phyloP scores from a whole-genome alignment of 2,113 vertebrate genomes.

The Amphiprion percula region DNA sequence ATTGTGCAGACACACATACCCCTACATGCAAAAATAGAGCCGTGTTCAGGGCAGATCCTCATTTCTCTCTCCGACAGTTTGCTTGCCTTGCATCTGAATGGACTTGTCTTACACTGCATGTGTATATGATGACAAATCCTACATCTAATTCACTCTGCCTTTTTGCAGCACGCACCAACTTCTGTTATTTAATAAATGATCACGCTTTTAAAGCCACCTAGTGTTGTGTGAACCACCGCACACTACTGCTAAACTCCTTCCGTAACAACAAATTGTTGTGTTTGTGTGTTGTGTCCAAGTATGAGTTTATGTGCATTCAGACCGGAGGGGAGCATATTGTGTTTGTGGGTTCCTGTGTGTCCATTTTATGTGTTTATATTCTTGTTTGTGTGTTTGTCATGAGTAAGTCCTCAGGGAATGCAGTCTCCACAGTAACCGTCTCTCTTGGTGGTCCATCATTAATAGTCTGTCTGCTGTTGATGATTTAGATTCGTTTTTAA shows the following conservation, averaged over 20 bases:
- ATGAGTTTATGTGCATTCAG: constrained; percentile 10
- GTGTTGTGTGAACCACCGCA: constrained; percentile 52
- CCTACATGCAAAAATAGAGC: constrained; percentile 38
- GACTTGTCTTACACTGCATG: constrained; percentile 66
- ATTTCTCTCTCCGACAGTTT: constrained; percentile 80
- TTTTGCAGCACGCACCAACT: constrained; percentile 63
- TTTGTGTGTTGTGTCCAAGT: constrained; percentile 24
- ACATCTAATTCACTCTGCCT: constrained; percentile 73
- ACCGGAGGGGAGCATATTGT: constrained; percentile 16
- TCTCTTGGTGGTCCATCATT: constrained; percentile 77
- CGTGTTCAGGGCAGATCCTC: constrained; percentile 52
- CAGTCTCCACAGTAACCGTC: constrained; percentile 77
- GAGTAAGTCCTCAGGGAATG: constrained; percentile 71
- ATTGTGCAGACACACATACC: constrained; percentile 40
- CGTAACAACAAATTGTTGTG: constrained; percentile 10
- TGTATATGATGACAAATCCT: constrained; percentile 79
- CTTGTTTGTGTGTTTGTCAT: constrained; percentile 72
- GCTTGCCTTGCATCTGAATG: constrained; percentile 75
- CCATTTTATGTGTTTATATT: constrained; percentile 56
- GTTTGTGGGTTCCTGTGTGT: constrained; percentile 41
- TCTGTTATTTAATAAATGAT: constrained; percentile 76
- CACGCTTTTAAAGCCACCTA: constrained; percentile 53
- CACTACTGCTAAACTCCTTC: constrained; percentile 20
- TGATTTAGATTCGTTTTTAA: constrained; percentile 65
- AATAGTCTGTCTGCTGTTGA: constrained; percentile 76